Percentiles rank a stretch among this genome's conserved stretches.
Evolutionary conservation across 2,888 invertebrate species (phyloP).

Genomic region (Pecten maximus): DNA sequence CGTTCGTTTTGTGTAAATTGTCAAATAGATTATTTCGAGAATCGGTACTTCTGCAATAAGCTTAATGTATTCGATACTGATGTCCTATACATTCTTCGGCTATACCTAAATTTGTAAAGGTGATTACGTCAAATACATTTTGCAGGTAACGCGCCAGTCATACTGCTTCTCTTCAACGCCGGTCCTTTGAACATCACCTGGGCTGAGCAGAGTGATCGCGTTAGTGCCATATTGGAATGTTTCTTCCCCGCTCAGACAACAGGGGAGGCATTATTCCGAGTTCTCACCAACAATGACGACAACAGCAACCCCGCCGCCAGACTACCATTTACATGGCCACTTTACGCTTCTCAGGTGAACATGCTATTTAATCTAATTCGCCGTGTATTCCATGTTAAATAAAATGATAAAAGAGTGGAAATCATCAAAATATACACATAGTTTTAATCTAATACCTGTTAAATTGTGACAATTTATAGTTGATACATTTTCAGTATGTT

Average conservation of each 20-base stretch:
- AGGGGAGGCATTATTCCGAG: constrained; percentile 75
- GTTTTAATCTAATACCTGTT: background rate
- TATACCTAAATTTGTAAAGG: too few relatives aligned
- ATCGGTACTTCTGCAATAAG: too few relatives aligned
- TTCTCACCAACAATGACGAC: constrained; percentile 65
- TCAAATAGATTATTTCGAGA: too few relatives aligned
- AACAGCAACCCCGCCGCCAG: constrained; percentile 75
- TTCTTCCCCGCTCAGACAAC: constrained; percentile 79
- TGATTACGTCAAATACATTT: too few relatives aligned
- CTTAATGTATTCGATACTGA: too few relatives aligned
- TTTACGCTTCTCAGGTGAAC: constrained; percentile 61
- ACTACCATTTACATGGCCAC: constrained; percentile 80
- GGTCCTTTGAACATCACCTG: constrained; percentile 78
- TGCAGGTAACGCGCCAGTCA: constrained; percentile 58
- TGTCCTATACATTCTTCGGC: too few relatives aligned
- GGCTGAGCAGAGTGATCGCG: constrained; percentile 64
- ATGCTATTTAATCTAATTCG: too few relatives aligned
- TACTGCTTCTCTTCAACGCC: constrained; percentile 77
- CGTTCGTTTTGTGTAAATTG: too few relatives aligned
- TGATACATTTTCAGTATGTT: too few relatives aligned
- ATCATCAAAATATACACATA: background rate
- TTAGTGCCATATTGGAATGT: constrained; percentile 75
- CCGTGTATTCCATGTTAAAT: background rate
- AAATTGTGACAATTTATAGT: too few relatives aligned
- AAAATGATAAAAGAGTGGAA: background rate